A percentile compares a stretch with the other conserved stretches of the same genome.
Conservation (phyloP, 2,113 vertebrate genomes). For the Strix aluco region DNA sequence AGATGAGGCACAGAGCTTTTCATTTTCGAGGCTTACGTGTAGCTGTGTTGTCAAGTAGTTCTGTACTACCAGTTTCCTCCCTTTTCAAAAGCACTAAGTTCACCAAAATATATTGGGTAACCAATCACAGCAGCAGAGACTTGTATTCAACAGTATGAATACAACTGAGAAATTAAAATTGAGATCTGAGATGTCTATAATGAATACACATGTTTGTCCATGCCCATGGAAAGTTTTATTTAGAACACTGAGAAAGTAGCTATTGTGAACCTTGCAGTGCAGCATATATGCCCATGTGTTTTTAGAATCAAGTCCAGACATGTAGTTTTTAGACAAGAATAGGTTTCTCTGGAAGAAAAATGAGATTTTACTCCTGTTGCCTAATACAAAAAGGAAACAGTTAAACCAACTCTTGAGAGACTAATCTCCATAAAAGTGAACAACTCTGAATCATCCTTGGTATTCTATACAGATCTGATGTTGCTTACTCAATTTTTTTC, state of each 20-base stretch:
- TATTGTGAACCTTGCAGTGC: not conserved
- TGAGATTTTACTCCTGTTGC: not conserved
- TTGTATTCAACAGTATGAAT: not conserved
- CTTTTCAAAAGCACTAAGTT: not conserved
- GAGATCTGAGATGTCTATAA: not conserved
- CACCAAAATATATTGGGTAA: not conserved
- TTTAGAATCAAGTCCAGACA: not conserved
- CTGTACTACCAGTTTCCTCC: not conserved
- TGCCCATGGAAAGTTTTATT: not conserved
- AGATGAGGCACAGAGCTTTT: not conserved
- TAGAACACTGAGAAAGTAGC: not conserved
- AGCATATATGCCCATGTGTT: not conserved
- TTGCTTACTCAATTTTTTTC: slow-evolving; percentile 62
- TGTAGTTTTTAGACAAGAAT: not conserved
- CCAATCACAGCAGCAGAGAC: not conserved
- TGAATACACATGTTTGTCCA: not conserved
- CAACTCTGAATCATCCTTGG: not conserved
- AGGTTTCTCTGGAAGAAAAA: not conserved
- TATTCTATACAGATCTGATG: slow-evolving; percentile 39
- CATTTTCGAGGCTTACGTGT: not conserved
- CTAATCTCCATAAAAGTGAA: not conserved
- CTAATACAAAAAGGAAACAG: not conserved
- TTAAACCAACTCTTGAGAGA: not conserved
- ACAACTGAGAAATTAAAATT: not conserved
- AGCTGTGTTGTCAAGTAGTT: not conserved